These are phyloP conservation scores for Pasiphila rectangulata DNA, from an alignment of 2,888 invertebrate genomes.

Conservation along the genomic window DNA sequence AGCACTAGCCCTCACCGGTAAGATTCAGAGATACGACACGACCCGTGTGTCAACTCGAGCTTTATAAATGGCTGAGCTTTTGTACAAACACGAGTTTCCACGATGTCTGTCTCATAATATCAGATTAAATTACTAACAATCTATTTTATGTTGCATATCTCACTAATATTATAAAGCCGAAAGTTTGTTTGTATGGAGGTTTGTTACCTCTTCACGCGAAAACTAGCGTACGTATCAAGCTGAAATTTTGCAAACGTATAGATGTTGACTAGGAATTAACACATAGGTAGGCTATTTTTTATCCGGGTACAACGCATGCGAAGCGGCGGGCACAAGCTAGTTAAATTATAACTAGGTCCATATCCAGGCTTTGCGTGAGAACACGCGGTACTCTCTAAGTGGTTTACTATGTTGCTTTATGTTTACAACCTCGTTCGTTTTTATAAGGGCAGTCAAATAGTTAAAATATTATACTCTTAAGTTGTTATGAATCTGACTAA, in stretches of 20 bases:
- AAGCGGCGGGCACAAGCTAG: too few relatives aligned
- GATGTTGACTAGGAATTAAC: too few relatives aligned
- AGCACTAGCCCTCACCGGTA: conserved; percentile 16
- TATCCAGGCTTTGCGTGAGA: not conserved
- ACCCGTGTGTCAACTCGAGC: conserved; percentile 24
- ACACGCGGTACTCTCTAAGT: not conserved
- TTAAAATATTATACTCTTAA: not conserved
- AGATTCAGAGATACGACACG: conserved; percentile 29
- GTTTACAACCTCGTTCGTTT: not conserved
- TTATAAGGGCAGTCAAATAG: not conserved
- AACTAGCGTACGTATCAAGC: too few relatives aligned
- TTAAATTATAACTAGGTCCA: not conserved
- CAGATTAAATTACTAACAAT: conserved; percentile 12
- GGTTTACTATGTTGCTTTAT: not conserved
- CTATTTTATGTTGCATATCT: conserved; percentile 2
- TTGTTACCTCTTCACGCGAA: too few relatives aligned
- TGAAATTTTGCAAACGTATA: too few relatives aligned
- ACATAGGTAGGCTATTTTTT: too few relatives aligned
- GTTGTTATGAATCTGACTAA: conserved; percentile 3
- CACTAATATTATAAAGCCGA: too few relatives aligned
- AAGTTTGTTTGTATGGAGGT: too few relatives aligned
- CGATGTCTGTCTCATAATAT: conserved; percentile 16
- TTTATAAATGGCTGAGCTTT: conserved; percentile 23
- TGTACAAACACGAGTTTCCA: conserved; percentile 14
- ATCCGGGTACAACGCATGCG: too few relatives aligned